Conservation (phyloP, 2,888 invertebrate genomes). For the Papilio gigon region DNA sequence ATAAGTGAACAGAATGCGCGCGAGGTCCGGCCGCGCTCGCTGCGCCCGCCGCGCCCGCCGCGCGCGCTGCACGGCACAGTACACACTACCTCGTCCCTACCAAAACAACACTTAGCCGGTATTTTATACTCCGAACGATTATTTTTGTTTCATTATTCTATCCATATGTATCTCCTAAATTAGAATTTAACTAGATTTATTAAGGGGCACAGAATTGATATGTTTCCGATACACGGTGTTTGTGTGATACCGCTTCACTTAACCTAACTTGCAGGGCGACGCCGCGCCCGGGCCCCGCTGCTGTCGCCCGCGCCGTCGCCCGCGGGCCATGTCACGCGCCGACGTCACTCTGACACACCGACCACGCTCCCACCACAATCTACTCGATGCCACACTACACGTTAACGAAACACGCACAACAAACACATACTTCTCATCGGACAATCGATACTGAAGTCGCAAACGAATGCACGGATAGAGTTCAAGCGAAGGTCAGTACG, state of each 20-base stretch:
- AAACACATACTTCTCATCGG: not conserved
- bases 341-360: slow-evolving; percentile 54
- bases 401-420: slow-evolving; percentile 55
- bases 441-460: slow-evolving; percentile 32
- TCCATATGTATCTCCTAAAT: slow-evolving; percentile 81
- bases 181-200: slow-evolving; percentile 82
- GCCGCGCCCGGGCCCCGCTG: slow-evolving; percentile 79
- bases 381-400: slow-evolving; percentile 74
- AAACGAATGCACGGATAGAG: slow-evolving; percentile 41
- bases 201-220: slow-evolving; percentile 91
- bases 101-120: slow-evolving; percentile 79
- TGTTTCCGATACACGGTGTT: slow-evolving; percentile 89
- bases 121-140: slow-evolving; percentile 79
- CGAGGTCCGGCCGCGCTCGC: slow-evolving; percentile 51
- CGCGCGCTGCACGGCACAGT: slow-evolving; percentile 38
- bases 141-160: slow-evolving; percentile 78
- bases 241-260: slow-evolving; percentile 83
- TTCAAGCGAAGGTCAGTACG: slow-evolving; percentile 44
- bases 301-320: slow-evolving; percentile 77
- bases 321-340: slow-evolving; percentile 80
- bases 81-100: slow-evolving; percentile 57
- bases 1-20: slow-evolving; percentile 68
- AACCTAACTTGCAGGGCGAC: slow-evolving; percentile 81
- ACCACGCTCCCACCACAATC: slow-evolving; percentile 61
- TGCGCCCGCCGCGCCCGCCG: not conserved